These are phyloP conservation scores for Torymus aiolomorphi DNA, from an alignment of 2,888 invertebrate species.

Conservation along the genomic window DNA sequence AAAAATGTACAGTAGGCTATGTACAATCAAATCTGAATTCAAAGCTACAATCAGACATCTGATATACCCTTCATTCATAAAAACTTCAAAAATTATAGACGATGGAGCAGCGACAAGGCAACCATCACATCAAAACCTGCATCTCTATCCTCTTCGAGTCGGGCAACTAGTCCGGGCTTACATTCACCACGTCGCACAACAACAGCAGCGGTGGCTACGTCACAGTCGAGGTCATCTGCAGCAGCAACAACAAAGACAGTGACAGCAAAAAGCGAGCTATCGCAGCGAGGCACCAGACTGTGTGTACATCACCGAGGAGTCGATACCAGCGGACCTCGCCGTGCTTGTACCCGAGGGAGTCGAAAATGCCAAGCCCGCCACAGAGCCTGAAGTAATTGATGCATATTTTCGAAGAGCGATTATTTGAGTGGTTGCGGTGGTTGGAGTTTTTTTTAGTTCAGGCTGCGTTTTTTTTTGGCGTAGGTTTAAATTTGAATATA, in stretches of 20 bases:
- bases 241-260: constrained; percentile 5
- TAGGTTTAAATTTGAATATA: no score
- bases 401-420: neutral
- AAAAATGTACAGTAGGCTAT: no score
- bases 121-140: constrained; percentile 27
- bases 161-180: constrained; percentile 9
- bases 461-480: no score
- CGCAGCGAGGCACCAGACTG: constrained; percentile 45
- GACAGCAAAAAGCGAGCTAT: neutral
- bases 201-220: constrained; percentile 24
- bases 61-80: no score
- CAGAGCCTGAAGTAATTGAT: constrained; percentile 47
- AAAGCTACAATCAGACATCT: no score
- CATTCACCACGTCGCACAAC: constrained; percentile 21
- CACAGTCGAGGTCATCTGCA: constrained; percentile 52
- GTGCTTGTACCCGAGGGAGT: constrained; percentile 30
- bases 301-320: constrained; percentile 33
- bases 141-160: constrained; percentile 41
- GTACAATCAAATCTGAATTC: no score
- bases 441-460: no score
- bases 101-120: constrained; percentile 25
- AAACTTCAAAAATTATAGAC: constrained; percentile 10
- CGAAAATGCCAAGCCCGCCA: neutral
- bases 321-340: constrained; percentile 16
- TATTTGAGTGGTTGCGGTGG: neutral